Base-by-base conservation (phyloP, 2,888 invertebrate genomes). In the Rhagonycha fulva region DNA sequence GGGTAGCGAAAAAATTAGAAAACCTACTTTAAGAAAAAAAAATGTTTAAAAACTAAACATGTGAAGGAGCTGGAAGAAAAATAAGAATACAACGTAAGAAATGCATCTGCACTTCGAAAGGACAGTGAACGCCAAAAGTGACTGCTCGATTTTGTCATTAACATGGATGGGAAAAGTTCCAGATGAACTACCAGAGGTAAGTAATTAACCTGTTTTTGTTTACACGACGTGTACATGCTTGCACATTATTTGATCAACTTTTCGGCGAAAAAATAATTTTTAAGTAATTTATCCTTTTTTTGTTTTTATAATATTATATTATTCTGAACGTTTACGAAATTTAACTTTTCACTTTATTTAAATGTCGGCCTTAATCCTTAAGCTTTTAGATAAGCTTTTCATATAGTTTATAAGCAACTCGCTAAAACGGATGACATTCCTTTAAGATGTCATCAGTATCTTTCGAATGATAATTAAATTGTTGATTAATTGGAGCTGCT, bases 141-240 rank as follows among this genome's bases (percentile, higher is more conserved):
- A 98, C 90, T 98, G 97, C 89, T 94, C 96, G 84, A 95, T 98
- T 86, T 90, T 97, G 85, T 96, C 97, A 83, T 91, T 98, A 87
- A 97, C 98, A 84, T 98, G 98, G 98, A 98, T 98, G 98, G 98
- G 98, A 81, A 97, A 98, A 90, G 97, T 98, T 84, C 98, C 98
- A 81, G 98, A 98, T 87, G 96, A 97, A 87, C 91, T 97, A 84
- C 97, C 97, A 62, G 97, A 97, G 94, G 97, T 96, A 89, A 91
- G 69, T 75, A 72, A 67, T 69, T 62, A 14, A 9, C 26, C 30
- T 62, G 70, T 68, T 47, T 30, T 23, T 32, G 62, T 73, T 69
- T 60, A 11, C 32, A 19, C 47, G 12, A 63, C 63, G 66, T 26
- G 14, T 23, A 63, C 47, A 47, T 47, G 47, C 47, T n/a, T 7